phyloP scores from a whole-genome alignment of 2,113 vertebrate species.

The Entomyzon cyanotis region DNA sequence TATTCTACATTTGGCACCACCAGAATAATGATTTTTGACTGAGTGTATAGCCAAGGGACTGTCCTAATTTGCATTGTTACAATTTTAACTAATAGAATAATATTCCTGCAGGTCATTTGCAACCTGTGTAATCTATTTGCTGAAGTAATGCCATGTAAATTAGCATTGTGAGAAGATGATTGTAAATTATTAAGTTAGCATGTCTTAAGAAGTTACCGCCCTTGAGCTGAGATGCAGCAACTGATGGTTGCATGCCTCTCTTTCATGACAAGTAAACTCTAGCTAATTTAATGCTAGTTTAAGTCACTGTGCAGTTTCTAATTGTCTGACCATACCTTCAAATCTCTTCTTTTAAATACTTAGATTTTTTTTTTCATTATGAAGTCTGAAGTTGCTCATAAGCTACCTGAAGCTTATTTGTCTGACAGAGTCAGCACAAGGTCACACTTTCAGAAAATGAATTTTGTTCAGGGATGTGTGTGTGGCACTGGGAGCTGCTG shows the following conservation, averaged over 20 bases:
- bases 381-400: background rate
- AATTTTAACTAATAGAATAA: slow-evolving; percentile 36
- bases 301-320: background rate
- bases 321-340: background rate
- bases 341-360: background rate
- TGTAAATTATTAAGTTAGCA: slow-evolving; percentile 39
- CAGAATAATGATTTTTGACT: slow-evolving; percentile 42
- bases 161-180: background rate
- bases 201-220: slow-evolving; percentile 27
- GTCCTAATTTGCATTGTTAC: slow-evolving; percentile 61
- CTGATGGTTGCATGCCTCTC: background rate
- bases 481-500: background rate
- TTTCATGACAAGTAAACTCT: background rate
- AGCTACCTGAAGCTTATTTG: background rate
- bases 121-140: background rate
- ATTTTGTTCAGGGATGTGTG: background rate
- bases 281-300: background rate
- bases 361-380: background rate
- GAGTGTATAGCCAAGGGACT: background rate
- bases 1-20: background rate
- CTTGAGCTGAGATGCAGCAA: slow-evolving; percentile 4
- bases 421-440: background rate
- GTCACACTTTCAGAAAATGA: background rate
- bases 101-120: slow-evolving; percentile 27
- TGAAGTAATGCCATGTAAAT: slow-evolving; percentile 28